A percentile compares a stretch with the other conserved stretches of the same genome.
Evolutionary conservation across 30 jellyfish, hydroid and myxozoan species (phyloP).

Genomic region (Mastigias papua): DNA sequence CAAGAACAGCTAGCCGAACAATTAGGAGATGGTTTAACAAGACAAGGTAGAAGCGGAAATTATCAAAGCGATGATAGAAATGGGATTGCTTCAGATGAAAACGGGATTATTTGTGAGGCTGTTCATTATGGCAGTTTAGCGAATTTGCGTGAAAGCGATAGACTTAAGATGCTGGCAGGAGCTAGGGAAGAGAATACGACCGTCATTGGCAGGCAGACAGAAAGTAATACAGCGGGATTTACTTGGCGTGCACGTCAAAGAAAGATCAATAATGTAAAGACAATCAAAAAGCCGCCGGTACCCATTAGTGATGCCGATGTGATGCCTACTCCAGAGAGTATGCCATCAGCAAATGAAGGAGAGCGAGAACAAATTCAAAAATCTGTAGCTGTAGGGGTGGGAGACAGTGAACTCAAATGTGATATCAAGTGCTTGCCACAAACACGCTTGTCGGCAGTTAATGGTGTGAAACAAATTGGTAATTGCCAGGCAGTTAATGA

Average conservation of each 20-base stretch:
- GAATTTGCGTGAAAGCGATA: constrained; percentile 11
- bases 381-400: background rate
- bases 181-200: constrained; percentile 16
- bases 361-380: background rate
- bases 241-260: constrained; percentile 54
- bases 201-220: constrained; percentile 26
- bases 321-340: background rate
- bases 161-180: constrained; percentile 11
- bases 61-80: background rate
- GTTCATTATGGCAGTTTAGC: constrained; percentile 1
- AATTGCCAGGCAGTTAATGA: constrained; percentile 4
- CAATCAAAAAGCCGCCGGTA: constrained; percentile 34
- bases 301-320: background rate
- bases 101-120: constrained; percentile 5
- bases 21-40: background rate
- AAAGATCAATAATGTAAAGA: constrained; percentile 38
- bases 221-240: constrained; percentile 16
- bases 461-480: constrained; percentile 34
- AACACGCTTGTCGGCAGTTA: constrained; percentile 4
- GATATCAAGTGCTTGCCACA: constrained; percentile 8
- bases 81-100: constrained; percentile 3
- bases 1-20: background rate
- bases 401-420: background rate
- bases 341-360: background rate
- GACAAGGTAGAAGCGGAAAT: background rate